Percentiles rank a stretch among this genome's conserved stretches.
These are phyloP conservation scores for Diuraphis noxia DNA, from an alignment of 1,140 invertebrate species.

Conservation along the genomic window DNA sequence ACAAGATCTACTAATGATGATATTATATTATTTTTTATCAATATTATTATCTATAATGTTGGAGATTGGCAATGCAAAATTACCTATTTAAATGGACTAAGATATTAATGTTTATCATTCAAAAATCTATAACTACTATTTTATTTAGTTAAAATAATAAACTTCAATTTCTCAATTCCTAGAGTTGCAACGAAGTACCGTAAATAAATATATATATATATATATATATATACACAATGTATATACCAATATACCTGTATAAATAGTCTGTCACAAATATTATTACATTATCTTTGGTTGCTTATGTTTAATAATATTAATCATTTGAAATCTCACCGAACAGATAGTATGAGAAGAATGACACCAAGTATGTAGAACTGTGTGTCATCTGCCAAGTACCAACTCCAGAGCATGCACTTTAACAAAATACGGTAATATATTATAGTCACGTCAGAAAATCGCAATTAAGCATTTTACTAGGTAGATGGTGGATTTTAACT, in stretches of 20 bases:
- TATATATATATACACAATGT: not conserved
- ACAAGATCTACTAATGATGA: too few species aligned
- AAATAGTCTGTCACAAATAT: not conserved
- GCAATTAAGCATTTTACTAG: not conserved
- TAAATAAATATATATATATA: too few species aligned
- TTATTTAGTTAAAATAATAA: too few species aligned
- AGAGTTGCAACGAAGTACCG: too few species aligned
- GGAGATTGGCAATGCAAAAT: too few species aligned
- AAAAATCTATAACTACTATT: too few species aligned
- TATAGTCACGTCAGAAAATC: not conserved
- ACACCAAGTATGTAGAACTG: conserved; percentile 82
- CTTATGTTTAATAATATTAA: not conserved
- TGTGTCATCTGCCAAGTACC: conserved; percentile 84
- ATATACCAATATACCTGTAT: not conserved
- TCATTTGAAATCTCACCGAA: conserved; percentile 56
- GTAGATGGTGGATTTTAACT: conserved; percentile 56
- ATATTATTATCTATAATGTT: too few species aligned
- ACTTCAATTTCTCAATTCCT: too few species aligned
- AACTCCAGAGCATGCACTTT: conserved; percentile 87
- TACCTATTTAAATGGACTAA: too few species aligned
- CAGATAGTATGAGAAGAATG: conserved; percentile 74
- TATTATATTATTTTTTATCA: too few species aligned
- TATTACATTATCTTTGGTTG: not conserved
- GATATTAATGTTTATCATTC: too few species aligned
- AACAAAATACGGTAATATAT: not conserved